Percentiles rank a stretch among this genome's conserved stretches.
phyloP scores from a whole-genome alignment of 2,888 invertebrate genomes.

The Octodonta nipae region DNA sequence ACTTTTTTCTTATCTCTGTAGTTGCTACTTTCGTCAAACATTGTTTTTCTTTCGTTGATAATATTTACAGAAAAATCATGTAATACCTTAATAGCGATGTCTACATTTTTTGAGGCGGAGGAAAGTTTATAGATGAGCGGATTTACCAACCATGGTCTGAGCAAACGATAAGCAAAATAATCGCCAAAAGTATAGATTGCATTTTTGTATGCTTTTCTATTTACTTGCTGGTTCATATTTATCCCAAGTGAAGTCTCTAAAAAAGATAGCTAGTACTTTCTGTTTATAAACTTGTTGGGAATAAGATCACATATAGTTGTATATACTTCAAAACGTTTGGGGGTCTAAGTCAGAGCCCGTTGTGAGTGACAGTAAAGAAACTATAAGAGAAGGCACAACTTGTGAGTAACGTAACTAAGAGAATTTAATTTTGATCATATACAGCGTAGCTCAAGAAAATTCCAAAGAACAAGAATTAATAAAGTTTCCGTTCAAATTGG shows the following conservation, averaged over 20 bases:
- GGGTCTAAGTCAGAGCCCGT: too few relatives aligned
- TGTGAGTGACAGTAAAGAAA: too few relatives aligned
- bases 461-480: too few relatives aligned
- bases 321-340: too few relatives aligned
- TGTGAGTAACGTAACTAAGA: too few relatives aligned
- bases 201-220: conserved; percentile 10
- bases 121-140: conserved; percentile 3
- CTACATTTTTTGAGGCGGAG: conserved; percentile 4
- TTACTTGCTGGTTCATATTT: conserved; percentile 5
- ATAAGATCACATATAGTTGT: too few relatives aligned
- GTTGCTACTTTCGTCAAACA: conserved; percentile 3
- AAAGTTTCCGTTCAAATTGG: too few relatives aligned
- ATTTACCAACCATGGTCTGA: conserved; percentile 11
- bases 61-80: conserved; percentile 12
- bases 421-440: too few relatives aligned
- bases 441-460: too few relatives aligned
- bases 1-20: conserved; percentile 24
- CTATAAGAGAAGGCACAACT: too few relatives aligned
- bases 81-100: conserved; percentile 5
- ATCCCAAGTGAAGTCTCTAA: conserved; percentile 10
- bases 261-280: neutral
- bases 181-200: conserved; percentile 11
- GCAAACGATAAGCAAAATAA: conserved; percentile 5
- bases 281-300: neutral
- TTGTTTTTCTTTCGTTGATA: conserved; percentile 10